Conservation (phyloP, 1,140 invertebrate species). For the Patella vulgata region DNA sequence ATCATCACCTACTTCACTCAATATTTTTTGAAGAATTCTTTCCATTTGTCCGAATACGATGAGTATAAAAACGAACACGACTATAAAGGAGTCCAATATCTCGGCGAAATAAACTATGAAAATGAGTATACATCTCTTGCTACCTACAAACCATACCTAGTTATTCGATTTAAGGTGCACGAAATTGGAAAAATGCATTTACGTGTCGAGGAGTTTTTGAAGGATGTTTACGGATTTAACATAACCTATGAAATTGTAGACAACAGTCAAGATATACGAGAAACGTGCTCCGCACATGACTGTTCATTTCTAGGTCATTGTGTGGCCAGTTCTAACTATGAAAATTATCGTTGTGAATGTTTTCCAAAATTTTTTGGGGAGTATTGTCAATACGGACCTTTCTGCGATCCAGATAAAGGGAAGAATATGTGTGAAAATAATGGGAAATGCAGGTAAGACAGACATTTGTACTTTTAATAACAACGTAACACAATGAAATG, state of each 20-base stretch:
- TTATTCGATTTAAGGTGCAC: conserved; percentile 78
- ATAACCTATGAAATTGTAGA: conserved; percentile 85
- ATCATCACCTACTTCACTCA: conserved; percentile 90
- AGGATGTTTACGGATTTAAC: conserved; percentile 91
- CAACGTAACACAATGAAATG: too few relatives aligned
- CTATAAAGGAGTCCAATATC: conserved; percentile 47
- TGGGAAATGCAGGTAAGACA: conserved; percentile 62
- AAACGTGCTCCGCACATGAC: conserved; percentile 79
- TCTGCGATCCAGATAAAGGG: conserved; percentile 60
- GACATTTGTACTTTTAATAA: neutral
- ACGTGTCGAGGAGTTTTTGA: conserved; percentile 79
- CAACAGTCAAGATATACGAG: conserved; percentile 67
- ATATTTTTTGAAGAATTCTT: conserved; percentile 82
- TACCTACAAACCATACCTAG: conserved; percentile 79
- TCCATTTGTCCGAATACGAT: conserved; percentile 85
- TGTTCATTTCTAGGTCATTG: conserved; percentile 89
- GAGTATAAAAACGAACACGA: conserved; percentile 43
- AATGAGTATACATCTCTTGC: conserved; percentile 63
- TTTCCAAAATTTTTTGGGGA: conserved; percentile 63
- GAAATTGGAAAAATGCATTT: conserved; percentile 84
- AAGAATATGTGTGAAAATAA: conserved; percentile 63
- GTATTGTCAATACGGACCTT: conserved; percentile 65
- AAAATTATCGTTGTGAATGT: conserved; percentile 68
- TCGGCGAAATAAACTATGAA: conserved; percentile 64
- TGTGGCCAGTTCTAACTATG: conserved; percentile 75